A percentile compares a stretch with the other conserved stretches of the same genome.
Conservation (phyloP, 2,888 invertebrate species). For the Spisula solida region DNA sequence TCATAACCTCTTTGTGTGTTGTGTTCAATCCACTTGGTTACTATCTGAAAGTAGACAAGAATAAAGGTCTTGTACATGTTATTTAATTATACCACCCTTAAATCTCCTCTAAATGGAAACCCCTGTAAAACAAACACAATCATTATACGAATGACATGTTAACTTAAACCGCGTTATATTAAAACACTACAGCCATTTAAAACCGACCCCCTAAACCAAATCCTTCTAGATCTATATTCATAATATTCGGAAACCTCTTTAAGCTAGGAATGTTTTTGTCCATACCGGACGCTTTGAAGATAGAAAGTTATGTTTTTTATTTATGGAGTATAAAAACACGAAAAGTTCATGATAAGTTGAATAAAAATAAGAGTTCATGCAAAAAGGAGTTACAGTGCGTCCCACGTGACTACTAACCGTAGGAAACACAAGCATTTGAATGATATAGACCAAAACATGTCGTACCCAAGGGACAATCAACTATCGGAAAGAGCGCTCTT, state of each 20-base stretch:
- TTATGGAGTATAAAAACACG: too few species aligned
- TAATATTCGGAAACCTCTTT: too few species aligned
- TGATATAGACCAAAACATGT: constrained; percentile 3
- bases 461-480: neutral
- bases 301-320: too few species aligned
- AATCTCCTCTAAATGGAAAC: too few species aligned
- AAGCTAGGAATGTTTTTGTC: too few species aligned
- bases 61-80: too few species aligned
- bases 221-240: too few species aligned
- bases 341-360: too few species aligned
- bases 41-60: neutral
- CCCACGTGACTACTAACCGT: neutral
- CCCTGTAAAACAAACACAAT: too few species aligned
- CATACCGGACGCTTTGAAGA: too few species aligned
- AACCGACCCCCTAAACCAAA: too few species aligned
- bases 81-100: too few species aligned
- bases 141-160: neutral
- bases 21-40: neutral
- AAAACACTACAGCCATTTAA: neutral
- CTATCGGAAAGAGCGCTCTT: neutral
- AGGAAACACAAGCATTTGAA: neutral
- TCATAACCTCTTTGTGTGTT: constrained; percentile 53
- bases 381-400: neutral
- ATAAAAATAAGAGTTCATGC: neutral
- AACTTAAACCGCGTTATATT: neutral